Percentiles rank a stretch among this genome's conserved stretches.
Evolutionary conservation across 2,113 vertebrate species (phyloP).

Genomic region (Macrotus californicus): DNA sequence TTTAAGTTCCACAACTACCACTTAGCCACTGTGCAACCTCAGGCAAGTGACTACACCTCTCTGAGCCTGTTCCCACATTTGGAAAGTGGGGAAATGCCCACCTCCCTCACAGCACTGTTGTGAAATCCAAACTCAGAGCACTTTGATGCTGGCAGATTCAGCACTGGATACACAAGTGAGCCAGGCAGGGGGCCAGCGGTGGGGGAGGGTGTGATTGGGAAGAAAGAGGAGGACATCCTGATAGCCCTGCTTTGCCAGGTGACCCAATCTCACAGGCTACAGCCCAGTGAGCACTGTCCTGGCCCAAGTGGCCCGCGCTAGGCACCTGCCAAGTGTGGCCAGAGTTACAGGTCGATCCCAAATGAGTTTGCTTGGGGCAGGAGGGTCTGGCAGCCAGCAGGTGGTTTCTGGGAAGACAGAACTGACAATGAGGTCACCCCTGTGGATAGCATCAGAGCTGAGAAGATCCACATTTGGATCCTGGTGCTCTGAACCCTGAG

Average conservation of each 20-base stretch:
- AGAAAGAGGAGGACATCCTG: not conserved
- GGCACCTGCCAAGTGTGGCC: rapidly evolving
- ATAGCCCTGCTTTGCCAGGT: not conserved
- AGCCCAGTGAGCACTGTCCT: not conserved
- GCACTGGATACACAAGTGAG: not conserved
- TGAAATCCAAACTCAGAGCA: not conserved
- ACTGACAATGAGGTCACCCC: not conserved
- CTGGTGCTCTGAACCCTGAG: no score
- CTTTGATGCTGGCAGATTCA: rapidly evolving
- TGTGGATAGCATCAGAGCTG: not conserved
- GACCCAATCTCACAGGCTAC: not conserved
- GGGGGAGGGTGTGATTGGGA: rapidly evolving
- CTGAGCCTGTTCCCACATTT: not conserved
- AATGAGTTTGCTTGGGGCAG: not conserved
- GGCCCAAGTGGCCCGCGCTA: rapidly evolving
- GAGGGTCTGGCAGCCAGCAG: not conserved
- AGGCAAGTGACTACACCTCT: not conserved
- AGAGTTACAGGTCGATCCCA: not conserved
- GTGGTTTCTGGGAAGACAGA: not conserved
- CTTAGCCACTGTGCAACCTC: not conserved
- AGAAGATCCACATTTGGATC: not conserved
- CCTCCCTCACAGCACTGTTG: not conserved
- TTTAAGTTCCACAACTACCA: not conserved
- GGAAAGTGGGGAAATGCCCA: not conserved
- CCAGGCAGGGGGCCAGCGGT: rapidly evolving